Evolutionary conservation across 2,113 vertebrate genomes (phyloP).

Genomic region (Rhegmatorhina hoffmannsi): DNA sequence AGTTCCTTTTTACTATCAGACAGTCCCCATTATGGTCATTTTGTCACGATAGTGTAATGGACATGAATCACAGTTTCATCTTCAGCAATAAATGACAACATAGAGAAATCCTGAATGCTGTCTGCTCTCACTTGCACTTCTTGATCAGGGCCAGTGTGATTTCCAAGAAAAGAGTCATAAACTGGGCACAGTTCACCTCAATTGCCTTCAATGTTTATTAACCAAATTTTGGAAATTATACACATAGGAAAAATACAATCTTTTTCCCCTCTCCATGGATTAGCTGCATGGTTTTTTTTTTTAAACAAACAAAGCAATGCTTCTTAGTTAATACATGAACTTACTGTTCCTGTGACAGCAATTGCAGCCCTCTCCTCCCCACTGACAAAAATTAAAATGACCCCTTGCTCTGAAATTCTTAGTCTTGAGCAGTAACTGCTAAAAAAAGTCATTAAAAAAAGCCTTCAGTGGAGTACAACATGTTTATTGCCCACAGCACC

Average conservation of each 20-base stretch:
- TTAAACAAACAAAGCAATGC: background rate
- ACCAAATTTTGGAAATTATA: background rate
- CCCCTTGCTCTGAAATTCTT: background rate
- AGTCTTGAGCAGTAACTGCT: background rate
- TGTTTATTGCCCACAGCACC: background rate
- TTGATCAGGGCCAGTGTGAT: background rate
- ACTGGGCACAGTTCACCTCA: background rate
- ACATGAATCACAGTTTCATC: background rate
- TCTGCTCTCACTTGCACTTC: conserved; percentile 37
- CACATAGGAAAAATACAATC: accelerated
- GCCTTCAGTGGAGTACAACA: background rate
- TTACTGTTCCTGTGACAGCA: background rate
- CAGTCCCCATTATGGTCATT: background rate
- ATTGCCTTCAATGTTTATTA: background rate
- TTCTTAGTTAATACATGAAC: background rate
- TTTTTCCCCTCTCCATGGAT: background rate
- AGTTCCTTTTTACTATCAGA: background rate
- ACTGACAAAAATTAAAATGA: background rate
- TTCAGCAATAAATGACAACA: conserved; percentile 43
- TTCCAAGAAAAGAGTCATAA: background rate
- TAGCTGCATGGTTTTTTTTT: background rate
- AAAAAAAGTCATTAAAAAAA: background rate
- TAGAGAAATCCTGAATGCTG: background rate
- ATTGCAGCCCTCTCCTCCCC: background rate
- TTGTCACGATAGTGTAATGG: background rate